These are phyloP conservation scores for Blera fallax DNA, from an alignment of 2,888 invertebrate species.

Conservation along the genomic window DNA sequence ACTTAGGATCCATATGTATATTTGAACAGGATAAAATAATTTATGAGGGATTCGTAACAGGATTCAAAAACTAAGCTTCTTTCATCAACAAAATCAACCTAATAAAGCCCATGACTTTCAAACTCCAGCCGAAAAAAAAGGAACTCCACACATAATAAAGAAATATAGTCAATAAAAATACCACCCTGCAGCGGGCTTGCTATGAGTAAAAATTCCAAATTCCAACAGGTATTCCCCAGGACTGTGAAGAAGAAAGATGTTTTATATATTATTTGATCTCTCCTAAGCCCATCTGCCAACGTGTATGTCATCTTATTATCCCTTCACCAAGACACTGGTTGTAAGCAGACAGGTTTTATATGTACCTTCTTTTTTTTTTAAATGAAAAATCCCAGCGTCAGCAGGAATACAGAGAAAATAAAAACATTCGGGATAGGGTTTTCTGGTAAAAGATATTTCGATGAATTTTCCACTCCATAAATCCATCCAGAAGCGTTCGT, in stretches of 20 bases:
- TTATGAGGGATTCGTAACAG: slow-evolving; percentile 47
- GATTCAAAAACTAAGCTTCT: slow-evolving; percentile 39
- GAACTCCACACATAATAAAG: slow-evolving; percentile 12
- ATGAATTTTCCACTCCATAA: slow-evolving; percentile 52
- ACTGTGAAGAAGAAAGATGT: slow-evolving; percentile 16
- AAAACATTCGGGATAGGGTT: not conserved
- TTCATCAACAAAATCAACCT: slow-evolving; percentile 45
- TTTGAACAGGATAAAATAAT: slow-evolving; percentile 40
- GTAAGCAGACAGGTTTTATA: not conserved
- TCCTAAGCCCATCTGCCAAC: slow-evolving; percentile 50
- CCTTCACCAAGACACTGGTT: slow-evolving; percentile 13
- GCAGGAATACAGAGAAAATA: not conserved
- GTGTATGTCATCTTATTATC: slow-evolving; percentile 45
- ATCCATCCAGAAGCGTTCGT: slow-evolving; percentile 32
- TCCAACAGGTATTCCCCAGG: slow-evolving; percentile 55
- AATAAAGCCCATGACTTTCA: slow-evolving; percentile 30
- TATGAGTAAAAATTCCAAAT: slow-evolving; percentile 1
- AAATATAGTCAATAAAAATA: slow-evolving; percentile 24
- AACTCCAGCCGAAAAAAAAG: not conserved
- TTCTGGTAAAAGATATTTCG: slow-evolving; percentile 37
- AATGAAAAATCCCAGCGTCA: slow-evolving; percentile 37
- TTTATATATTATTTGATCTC: slow-evolving; percentile 61
- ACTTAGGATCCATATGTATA: slow-evolving; percentile 29
- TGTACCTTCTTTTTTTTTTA: not conserved
- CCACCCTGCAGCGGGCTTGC: not conserved